Evolutionary conservation across 2,797 vertebrate species (phyloP).

Genomic region (Eurystomus glaucurus): DNA sequence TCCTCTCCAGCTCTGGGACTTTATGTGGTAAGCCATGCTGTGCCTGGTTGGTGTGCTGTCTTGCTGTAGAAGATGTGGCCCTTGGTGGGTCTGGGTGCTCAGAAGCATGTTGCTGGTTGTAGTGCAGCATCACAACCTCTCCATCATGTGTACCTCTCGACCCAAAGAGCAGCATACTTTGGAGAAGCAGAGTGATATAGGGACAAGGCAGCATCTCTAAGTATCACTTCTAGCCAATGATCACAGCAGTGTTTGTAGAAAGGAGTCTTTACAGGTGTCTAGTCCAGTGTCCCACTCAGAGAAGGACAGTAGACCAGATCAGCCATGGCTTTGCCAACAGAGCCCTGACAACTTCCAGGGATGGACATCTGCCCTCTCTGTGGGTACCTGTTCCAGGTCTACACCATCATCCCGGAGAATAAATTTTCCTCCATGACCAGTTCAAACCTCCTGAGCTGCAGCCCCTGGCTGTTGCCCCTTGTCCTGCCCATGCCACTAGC

Average conservation of each 20-base stretch:
- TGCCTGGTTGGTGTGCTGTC: neutral
- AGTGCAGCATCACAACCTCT: neutral
- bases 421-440: neutral
- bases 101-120: neutral
- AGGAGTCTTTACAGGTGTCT: neutral
- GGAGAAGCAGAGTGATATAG: neutral
- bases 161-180: neutral
- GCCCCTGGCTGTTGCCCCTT: neutral
- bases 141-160: neutral
- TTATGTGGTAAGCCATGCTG: neutral
- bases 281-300: neutral
- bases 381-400: neutral
- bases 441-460: neutral
- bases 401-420: neutral
- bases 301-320: neutral
- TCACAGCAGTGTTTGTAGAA: neutral
- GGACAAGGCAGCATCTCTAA: neutral
- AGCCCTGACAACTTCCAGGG: neutral
- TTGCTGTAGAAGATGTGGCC: neutral
- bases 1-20: neutral
- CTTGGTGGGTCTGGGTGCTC: neutral
- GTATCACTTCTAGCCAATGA: accelerated
- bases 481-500: neutral
- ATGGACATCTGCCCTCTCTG: neutral
- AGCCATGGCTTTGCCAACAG: neutral